Evolutionary conservation across 2,113 vertebrate species (phyloP).

Genomic region (Circaetus gallicus): DNA sequence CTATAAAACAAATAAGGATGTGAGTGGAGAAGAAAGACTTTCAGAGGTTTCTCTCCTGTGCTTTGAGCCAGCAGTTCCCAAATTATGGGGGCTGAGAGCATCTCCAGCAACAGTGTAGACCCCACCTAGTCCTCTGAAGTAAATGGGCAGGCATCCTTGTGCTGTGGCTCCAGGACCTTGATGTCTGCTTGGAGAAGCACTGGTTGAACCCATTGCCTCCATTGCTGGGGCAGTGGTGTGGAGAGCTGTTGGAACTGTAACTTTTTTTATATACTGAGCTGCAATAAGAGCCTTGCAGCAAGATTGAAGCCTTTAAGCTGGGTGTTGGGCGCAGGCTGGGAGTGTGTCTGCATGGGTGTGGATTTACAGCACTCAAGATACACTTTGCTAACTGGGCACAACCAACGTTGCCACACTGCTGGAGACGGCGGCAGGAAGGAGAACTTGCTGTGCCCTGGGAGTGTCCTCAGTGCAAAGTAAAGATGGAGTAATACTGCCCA

Average conservation of each 20-base stretch:
- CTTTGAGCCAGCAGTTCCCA: neutral
- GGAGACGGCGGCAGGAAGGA: neutral
- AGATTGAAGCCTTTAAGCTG: neutral
- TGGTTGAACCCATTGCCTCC: neutral
- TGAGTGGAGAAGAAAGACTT: neutral
- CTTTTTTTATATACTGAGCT: neutral
- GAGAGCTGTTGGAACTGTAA: neutral
- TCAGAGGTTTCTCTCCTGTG: neutral
- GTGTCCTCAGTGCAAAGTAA: neutral
- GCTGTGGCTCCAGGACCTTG: neutral
- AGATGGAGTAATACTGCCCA: neutral
- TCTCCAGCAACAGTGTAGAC: neutral
- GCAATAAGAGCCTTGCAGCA: neutral
- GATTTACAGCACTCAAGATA: neutral
- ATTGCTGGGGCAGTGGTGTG: neutral
- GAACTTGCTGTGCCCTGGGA: neutral
- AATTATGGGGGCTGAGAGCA: neutral
- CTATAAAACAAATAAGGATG: neutral
- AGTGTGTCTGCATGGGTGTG: neutral
- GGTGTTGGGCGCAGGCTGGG: neutral
- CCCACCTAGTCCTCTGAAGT: neutral
- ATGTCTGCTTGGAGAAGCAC: neutral
- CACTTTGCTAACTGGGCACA: neutral
- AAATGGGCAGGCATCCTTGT: neutral
- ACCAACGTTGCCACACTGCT: neutral